Evolutionary conservation across 2,797 vertebrate species (phyloP).

Genomic region (Buceros bicornis): DNA sequence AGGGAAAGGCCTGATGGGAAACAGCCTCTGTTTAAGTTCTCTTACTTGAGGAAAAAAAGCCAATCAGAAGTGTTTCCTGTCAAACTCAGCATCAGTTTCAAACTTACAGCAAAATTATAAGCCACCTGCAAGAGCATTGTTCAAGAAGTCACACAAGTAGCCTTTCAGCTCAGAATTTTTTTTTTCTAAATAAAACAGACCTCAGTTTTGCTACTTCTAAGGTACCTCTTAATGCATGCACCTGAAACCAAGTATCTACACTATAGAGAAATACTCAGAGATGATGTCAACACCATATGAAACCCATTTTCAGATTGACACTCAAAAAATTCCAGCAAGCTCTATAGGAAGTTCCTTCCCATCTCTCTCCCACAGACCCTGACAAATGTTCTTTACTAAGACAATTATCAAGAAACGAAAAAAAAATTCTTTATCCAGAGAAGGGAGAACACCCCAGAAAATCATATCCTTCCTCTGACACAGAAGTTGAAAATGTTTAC

Average conservation of each 20-base stretch:
- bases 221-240: not conserved
- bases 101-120: not conserved
- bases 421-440: not conserved
- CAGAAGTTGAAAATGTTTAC: not conserved
- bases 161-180: not conserved
- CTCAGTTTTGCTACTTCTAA: not conserved
- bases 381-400: not conserved
- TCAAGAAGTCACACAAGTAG: not conserved
- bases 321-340: not conserved
- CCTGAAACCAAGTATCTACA: not conserved
- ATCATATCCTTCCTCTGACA: not conserved
- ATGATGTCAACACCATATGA: not conserved
- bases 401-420: not conserved
- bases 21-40: not conserved
- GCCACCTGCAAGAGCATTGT: accelerated
- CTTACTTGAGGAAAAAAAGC: not conserved
- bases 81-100: not conserved
- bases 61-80: not conserved
- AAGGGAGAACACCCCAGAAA: not conserved
- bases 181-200: not conserved
- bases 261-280: not conserved
- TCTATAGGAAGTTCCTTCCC: not conserved
- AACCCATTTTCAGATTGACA: not conserved
- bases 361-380: not conserved
- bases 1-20: not conserved